Evolutionary conservation across 2,888 invertebrate species (phyloP).

Genomic region (Thymelicus sylvestris): DNA sequence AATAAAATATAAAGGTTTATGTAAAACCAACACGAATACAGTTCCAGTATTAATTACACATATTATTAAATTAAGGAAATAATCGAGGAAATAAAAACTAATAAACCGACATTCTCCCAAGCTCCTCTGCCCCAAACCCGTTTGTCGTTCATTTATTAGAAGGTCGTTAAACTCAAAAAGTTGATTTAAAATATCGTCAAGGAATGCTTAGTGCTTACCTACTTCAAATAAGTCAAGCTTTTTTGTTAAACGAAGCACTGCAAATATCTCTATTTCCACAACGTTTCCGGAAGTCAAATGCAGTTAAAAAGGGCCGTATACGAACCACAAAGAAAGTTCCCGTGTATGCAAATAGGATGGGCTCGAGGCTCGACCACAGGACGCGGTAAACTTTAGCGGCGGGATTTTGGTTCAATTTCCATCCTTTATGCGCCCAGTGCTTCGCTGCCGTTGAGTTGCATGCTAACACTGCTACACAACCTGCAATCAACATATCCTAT

Average conservation of each 20-base stretch:
- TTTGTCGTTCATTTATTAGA: too few species aligned
- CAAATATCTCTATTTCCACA: not conserved
- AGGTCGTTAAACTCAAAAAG: too few species aligned
- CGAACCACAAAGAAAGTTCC: slow-evolving; percentile 75
- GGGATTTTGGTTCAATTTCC: slow-evolving; percentile 73
- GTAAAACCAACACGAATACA: too few species aligned
- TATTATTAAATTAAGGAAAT: too few species aligned
- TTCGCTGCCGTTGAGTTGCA: slow-evolving; percentile 74
- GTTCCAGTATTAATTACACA: too few species aligned
- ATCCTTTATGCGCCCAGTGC: slow-evolving; percentile 67
- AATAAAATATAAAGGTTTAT: too few species aligned
- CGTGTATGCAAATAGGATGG: slow-evolving; percentile 71
- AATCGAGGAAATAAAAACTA: too few species aligned
- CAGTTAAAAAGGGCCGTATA: slow-evolving; percentile 21
- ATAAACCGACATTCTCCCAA: too few species aligned
- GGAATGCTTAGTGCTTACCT: too few species aligned
- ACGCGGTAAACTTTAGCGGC: slow-evolving; percentile 73
- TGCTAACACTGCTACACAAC: slow-evolving; percentile 71
- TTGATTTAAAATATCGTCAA: too few species aligned
- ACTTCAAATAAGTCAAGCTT: too few species aligned
- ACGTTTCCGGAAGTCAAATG: not conserved
- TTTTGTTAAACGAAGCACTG: not conserved
- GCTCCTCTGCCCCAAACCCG: too few species aligned
- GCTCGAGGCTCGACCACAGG: slow-evolving; percentile 71
- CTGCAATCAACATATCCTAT: slow-evolving; percentile 48